Evolutionary conservation across 2,113 vertebrate genomes (phyloP).

Genomic region (Beaufortia kweichowensis): DNA sequence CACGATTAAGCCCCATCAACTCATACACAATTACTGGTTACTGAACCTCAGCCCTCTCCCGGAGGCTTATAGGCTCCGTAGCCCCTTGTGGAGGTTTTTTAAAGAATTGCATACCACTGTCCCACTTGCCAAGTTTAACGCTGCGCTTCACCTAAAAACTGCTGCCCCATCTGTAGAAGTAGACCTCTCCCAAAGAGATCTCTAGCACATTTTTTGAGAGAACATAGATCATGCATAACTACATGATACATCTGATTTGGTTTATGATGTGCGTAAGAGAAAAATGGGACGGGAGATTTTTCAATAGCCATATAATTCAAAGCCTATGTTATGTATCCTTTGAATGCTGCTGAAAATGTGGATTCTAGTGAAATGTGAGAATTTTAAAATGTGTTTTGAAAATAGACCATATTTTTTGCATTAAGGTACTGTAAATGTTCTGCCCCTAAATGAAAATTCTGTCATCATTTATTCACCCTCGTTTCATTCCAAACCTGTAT

Average conservation of each 20-base stretch:
- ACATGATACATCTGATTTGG: constrained; percentile 1
- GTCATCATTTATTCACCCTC: background rate
- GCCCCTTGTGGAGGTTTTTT: background rate
- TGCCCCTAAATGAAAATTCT: background rate
- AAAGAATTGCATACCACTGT: background rate
- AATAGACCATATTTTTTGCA: background rate
- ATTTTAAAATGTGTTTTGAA: background rate
- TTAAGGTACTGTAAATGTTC: background rate
- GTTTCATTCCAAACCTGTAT: background rate
- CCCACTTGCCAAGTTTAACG: background rate
- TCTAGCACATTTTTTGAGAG: constrained; percentile 25
- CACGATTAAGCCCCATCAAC: constrained; percentile 84
- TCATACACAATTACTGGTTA: constrained; percentile 75
- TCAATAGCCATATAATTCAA: constrained; percentile 4
- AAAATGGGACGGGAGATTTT: background rate
- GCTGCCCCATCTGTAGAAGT: constrained; percentile 14
- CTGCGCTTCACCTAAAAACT: background rate
- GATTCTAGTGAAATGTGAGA: constrained; percentile 5
- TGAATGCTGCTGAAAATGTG: background rate
- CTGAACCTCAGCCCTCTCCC: constrained; percentile 45
- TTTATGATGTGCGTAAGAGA: background rate
- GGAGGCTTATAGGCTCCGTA: background rate
- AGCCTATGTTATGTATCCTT: background rate
- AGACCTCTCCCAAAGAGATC: background rate
- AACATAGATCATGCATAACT: constrained; percentile 16